Evolutionary conservation across 2,888 invertebrate species (phyloP), one percentile per base, ranked within the genome.

Genomic region (Nezara viridula): DNA sequence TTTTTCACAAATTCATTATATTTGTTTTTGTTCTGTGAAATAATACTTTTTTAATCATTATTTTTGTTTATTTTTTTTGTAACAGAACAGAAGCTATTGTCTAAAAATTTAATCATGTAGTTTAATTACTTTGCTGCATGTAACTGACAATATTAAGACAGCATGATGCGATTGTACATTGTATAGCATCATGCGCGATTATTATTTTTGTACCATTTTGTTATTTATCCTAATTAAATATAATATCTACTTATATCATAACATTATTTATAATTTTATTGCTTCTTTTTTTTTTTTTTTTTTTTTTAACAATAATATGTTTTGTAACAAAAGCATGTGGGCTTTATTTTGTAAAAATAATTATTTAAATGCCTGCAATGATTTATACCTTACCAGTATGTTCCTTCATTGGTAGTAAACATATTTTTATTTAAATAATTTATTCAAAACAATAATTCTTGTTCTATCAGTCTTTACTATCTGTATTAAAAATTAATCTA

Each of bases 1-100:
- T n/a, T 44, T 50, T 49, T 49, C 49, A 47, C 86, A 50, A 52
- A 86, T 40, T 50, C 86, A 47, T 89, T 27, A 86, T 90, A 44
- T 89, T 40, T 50, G 86, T 89, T 50, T 90, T 87, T 60, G 14
- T 50, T 60, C 40, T 44, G 85, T 66, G 87, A 87, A n/a, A 73
- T 60, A 27, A 47, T 37, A 37, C 47, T 88, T 88, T 85, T 89
- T 85, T 37, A 89, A 27, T 88, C 52, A 81, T 89, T 60, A 37
- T 90, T 89, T 89, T 90, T 50, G 4, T 52, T 27, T 27, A 27
- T 60, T 24, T 60, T 14, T 27, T 60, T 24, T 27, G 77, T 40
- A 73, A 85, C 37, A 44, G 47, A 47, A 86, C 60, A 52, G 37
- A 86, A 50, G 6, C 47, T 40, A 66, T 66, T 27, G 24, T 27